Base-by-base conservation (phyloP, 2,888 invertebrate genomes). In the Isotomurus palustris region DNA sequence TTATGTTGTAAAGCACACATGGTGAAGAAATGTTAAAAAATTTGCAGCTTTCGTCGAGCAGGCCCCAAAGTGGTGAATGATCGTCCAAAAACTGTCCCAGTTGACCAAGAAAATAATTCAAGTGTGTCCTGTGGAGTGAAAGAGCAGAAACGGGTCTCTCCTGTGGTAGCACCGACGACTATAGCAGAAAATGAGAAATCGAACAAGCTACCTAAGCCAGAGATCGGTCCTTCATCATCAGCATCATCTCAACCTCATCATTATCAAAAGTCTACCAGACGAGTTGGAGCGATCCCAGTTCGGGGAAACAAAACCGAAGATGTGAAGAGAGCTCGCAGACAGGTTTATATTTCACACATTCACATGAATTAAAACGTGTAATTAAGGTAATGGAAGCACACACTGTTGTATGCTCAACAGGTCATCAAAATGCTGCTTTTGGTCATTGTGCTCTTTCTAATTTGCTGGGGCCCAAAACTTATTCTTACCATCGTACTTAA, bases 351-450 rank as follows among this genome's bases (percentile, higher is more conserved):
- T n/a, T 6, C 3, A 29, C 25, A 28, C 27, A 4, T 38, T 24
- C 43, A 41, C n/a, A n/a, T 43, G 35, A 53, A 44, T 53, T 24
- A 22, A 5, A 19, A 21, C 41, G 12, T 12, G 32, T 32, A 32
- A 32, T 32, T 12, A 32, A 8, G 12, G 32, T 32, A 12, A 12
- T 32, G n/a, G n/a, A n/a, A n/a, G n/a, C n/a, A n/a, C n/a, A n/a
- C n/a, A n/a, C n/a, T 27, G 4, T 51, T 41, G 12, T 40, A 19
- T 41, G 24, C n/a, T 58, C 72, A 71, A 0, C 73, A 80, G 79
- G 79, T 80, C 8, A 80, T 80, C 61, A 78, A 78, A 70, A 79
- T 80, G 79, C 73, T 80, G 56, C 74, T 79, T 10, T 73, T 78
- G 14, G 77, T 80, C 12, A 76, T 79, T 22, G 49, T 75, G 2